Conservation (phyloP, 2,888 invertebrate species). For the Macrosoma leucophasiata region DNA sequence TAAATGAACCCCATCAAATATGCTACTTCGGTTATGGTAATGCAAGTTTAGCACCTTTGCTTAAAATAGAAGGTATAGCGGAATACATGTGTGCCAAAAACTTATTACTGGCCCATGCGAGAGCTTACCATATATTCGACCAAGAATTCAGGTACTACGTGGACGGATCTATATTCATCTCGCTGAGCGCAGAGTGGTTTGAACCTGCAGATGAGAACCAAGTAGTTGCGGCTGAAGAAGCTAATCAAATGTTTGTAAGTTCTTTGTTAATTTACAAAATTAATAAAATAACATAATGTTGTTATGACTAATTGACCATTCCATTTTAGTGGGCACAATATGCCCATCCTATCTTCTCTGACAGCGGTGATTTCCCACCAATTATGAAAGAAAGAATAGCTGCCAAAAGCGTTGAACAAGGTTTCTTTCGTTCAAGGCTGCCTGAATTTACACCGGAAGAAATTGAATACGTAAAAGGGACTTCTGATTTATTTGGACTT, state of each 20-base stretch:
- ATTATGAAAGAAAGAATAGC: slow-evolving; percentile 73
- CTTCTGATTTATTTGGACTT: slow-evolving; percentile 57
- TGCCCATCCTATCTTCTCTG: slow-evolving; percentile 75
- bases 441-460: slow-evolving; percentile 58
- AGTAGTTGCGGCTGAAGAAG: slow-evolving; percentile 48
- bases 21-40: slow-evolving; percentile 53
- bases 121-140: slow-evolving; percentile 46
- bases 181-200: slow-evolving; percentile 70
- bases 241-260: slow-evolving; percentile 21
- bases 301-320: neutral
- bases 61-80: slow-evolving; percentile 46
- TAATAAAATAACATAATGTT: neutral
- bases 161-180: slow-evolving; percentile 51
- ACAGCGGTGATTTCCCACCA: slow-evolving; percentile 76
- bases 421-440: slow-evolving; percentile 50
- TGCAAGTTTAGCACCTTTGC: slow-evolving; percentile 32
- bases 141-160: slow-evolving; percentile 36
- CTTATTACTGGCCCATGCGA: slow-evolving; percentile 69
- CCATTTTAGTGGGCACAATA: slow-evolving; percentile 70
- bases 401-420: slow-evolving; percentile 66
- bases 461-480: slow-evolving; percentile 38
- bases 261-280: neutral
- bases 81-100: slow-evolving; percentile 63
- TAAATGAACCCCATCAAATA: slow-evolving; percentile 64
- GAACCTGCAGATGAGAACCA: slow-evolving; percentile 62